A percentile compares a stretch with the other conserved stretches of the same genome.
Conservation (phyloP, 2,888 invertebrate genomes). For the Dryadula phaetusa region DNA sequence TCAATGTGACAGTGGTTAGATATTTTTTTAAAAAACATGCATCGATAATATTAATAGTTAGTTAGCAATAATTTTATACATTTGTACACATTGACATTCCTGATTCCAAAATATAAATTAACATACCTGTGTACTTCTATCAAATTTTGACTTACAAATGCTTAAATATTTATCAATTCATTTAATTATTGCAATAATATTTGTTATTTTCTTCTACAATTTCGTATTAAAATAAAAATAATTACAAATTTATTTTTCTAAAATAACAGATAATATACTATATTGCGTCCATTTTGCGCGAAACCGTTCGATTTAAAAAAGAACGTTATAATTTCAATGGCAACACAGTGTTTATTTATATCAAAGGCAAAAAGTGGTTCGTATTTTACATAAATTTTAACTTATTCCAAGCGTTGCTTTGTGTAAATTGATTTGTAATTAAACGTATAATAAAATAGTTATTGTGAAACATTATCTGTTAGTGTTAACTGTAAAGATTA, state of each 20-base stretch:
- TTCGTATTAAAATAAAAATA: not conserved
- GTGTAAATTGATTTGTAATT: slow-evolving; percentile 16
- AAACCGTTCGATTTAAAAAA: slow-evolving; percentile 61
- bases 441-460: slow-evolving; percentile 17
- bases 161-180: no score
- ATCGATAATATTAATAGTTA: no score
- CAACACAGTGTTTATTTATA: slow-evolving; percentile 60
- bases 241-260: not conserved
- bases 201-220: no score
- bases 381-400: slow-evolving; percentile 41
- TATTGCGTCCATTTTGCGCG: slow-evolving; percentile 9
- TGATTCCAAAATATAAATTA: no score
- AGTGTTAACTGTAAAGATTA: slow-evolving; percentile 30
- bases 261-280: not conserved
- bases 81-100: no score
- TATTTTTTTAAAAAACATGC: no score
- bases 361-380: slow-evolving; percentile 49
- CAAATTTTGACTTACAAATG: no score
- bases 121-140: no score
- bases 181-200: no score
- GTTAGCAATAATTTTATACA: no score
- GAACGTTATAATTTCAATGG: slow-evolving; percentile 48
- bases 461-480: slow-evolving; percentile 27
- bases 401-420: slow-evolving; percentile 31
- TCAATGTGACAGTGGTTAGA: no score